These are phyloP conservation scores for Pseudococcus longispinus DNA, from an alignment of 2,888 invertebrate genomes.

Conservation along the genomic window DNA sequence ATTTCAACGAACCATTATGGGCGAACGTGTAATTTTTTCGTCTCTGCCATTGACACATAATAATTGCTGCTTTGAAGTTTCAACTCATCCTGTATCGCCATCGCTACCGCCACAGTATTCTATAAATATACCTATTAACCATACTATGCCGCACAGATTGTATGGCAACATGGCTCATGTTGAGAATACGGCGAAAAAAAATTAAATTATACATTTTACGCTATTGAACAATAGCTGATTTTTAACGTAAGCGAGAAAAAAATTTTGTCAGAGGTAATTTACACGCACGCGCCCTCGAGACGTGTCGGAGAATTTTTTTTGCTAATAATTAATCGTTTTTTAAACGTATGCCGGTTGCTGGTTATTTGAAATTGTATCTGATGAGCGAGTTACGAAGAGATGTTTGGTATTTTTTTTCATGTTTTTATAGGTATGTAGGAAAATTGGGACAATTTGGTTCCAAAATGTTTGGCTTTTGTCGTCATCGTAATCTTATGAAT, in stretches of 20 bases:
- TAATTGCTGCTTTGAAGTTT: neutral
- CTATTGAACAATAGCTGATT: neutral
- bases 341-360: neutral
- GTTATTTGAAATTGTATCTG: neutral
- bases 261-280: neutral
- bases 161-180: neutral
- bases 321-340: neutral
- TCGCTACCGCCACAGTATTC: neutral
- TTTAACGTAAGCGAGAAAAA: neutral
- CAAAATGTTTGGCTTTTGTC: too few relatives aligned
- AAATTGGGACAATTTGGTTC: too few relatives aligned
- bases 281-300: neutral
- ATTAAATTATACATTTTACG: neutral
- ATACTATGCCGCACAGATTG: neutral
- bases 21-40: neutral
- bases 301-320: neutral
- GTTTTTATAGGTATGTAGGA: too few relatives aligned
- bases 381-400: too few relatives aligned
- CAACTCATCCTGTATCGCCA: neutral
- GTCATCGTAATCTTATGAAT: too few relatives aligned
- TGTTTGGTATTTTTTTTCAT: too few relatives aligned
- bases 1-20: neutral
- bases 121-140: neutral
- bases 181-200: neutral
- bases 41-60: conserved; percentile 5